Percentiles rank a stretch among this genome's conserved stretches.
Conservation (phyloP, 2,113 vertebrate species). For the Promerops cafer region DNA sequence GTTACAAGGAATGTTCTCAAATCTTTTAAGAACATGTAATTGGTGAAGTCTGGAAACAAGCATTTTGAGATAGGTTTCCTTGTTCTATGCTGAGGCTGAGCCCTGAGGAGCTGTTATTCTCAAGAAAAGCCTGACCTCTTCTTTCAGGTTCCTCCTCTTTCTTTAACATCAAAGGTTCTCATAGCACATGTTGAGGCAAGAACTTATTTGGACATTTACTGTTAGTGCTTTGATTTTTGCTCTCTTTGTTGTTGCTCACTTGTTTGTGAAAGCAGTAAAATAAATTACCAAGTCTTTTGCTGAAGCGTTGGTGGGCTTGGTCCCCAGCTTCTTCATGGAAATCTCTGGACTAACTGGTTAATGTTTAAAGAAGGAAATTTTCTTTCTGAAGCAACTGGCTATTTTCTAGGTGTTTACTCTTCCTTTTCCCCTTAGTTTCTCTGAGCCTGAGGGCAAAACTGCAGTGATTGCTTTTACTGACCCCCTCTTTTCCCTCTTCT, state of each 20-base stretch:
- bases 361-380: background rate
- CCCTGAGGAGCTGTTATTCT: background rate
- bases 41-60: background rate
- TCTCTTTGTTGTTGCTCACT: background rate
- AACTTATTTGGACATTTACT: background rate
- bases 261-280: background rate
- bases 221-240: background rate
- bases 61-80: background rate
- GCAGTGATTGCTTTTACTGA: background rate
- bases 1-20: background rate
- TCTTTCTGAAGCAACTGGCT: background rate
- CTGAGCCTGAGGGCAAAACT: background rate
- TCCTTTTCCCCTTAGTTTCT: background rate
- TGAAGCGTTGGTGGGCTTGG: background rate
- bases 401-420: background rate
- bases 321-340: background rate
- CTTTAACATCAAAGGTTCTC: background rate
- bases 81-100: background rate
- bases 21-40: background rate
- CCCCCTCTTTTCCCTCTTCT: background rate
- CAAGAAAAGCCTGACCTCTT: background rate
- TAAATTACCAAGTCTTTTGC: background rate
- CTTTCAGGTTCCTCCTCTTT: background rate
- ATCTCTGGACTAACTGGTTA: background rate
- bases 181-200: background rate